Conservation (phyloP, 2,888 invertebrate species). For the Parnassius mnemosyne region DNA sequence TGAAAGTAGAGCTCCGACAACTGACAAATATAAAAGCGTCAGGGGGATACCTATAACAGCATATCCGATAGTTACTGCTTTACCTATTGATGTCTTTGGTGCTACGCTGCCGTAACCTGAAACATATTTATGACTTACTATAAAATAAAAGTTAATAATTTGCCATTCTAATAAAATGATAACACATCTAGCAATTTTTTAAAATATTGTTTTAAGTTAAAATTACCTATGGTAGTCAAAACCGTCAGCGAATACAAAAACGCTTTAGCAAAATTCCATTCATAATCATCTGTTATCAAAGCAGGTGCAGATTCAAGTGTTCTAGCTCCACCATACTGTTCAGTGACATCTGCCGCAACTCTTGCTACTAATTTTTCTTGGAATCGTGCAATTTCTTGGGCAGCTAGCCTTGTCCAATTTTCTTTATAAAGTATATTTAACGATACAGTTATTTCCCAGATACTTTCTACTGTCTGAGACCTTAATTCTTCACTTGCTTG, state of each 20-base stretch:
- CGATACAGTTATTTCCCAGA: conserved; percentile 94
- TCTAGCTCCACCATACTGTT: conserved; percentile 71
- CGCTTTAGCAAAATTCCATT: conserved; percentile 94
- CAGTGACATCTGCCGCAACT: conserved; percentile 87
- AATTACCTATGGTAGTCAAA: conserved; percentile 91
- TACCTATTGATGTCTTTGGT: conserved; percentile 93
- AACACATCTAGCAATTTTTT: too few species aligned
- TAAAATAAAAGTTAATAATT: too few species aligned
- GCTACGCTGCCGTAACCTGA: conserved; percentile 96
- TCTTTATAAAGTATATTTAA: conserved; percentile 93
- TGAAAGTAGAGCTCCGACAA: conserved; percentile 91
- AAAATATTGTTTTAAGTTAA: too few species aligned
- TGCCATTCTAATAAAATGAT: too few species aligned
- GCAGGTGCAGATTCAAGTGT: conserved; percentile 70
- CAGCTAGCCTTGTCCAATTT: conserved; percentile 93
- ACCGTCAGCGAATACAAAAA: conserved; percentile 97
- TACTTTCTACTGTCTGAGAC: conserved; percentile 89
- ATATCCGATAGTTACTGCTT: conserved; percentile 94
- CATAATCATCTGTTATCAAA: conserved; percentile 80
- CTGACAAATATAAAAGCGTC: conserved; percentile 92
- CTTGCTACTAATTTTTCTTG: conserved; percentile 90
- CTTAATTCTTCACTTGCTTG: conserved; percentile 71
- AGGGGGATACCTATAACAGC: conserved; percentile 93
- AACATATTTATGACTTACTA: conserved; percentile 38
- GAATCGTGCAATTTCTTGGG: conserved; percentile 85